Conservation (phyloP, 2,113 vertebrate genomes). For the Onychostruthus taczanowskii region DNA sequence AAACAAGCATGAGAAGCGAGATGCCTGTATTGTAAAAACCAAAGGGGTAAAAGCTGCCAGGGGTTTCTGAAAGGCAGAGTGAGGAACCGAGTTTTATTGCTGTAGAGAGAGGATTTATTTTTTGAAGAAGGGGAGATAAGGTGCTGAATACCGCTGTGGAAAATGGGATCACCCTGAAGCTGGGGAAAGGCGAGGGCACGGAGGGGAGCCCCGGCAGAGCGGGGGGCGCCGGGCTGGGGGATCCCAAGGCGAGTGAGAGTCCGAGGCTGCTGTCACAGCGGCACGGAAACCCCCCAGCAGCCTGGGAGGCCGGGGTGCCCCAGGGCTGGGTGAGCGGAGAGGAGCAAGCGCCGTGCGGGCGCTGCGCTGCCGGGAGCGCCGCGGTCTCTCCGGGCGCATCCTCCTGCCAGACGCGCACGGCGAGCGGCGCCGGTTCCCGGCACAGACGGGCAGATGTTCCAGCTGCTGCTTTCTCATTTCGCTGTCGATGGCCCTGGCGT, state of each 20-base stretch:
- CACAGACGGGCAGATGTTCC: not conserved
- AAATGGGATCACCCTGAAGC: not conserved
- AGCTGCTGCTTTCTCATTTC: not conserved
- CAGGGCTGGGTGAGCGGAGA: accelerated
- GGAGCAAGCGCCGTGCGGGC: not conserved
- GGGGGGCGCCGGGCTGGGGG: not conserved
- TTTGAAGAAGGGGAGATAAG: not conserved
- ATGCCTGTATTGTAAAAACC: not conserved
- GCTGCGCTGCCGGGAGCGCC: not conserved
- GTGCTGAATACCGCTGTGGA: not conserved
- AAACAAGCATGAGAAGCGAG: not conserved
- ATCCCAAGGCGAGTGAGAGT: not conserved
- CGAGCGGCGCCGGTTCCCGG: not conserved
- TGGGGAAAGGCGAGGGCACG: not conserved
- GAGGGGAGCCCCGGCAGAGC: not conserved
- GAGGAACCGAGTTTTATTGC: not conserved
- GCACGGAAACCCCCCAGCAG: not conserved
- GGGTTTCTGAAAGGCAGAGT: not conserved
- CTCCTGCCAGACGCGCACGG: not conserved
- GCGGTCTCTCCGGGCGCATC: not conserved
- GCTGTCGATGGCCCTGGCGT: not conserved
- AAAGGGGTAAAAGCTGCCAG: not conserved
- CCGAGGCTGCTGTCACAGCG: not conserved
- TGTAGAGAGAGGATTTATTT: not conserved
- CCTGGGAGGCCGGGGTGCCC: not conserved